Evolutionary conservation across 2,113 vertebrate species (phyloP).

Genomic region (Octodon degus): DNA sequence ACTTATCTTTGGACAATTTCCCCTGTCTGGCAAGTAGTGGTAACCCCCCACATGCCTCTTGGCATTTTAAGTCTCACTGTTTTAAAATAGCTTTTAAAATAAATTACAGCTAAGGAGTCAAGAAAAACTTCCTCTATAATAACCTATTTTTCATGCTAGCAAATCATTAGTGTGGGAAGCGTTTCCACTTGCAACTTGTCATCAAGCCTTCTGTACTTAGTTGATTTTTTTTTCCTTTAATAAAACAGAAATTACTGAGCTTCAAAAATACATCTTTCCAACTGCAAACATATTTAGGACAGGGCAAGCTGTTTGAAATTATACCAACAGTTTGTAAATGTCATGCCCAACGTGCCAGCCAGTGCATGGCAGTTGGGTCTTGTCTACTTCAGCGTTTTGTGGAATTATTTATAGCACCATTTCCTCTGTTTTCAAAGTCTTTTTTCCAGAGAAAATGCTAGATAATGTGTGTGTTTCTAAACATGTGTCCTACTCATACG

Average conservation of each 20-base stretch:
- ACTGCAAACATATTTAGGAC: conserved; percentile 79
- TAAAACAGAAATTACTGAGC: conserved; percentile 77
- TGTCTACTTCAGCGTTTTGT: conserved; percentile 64
- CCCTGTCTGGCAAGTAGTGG: conserved; percentile 61
- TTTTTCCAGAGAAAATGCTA: conserved; percentile 62
- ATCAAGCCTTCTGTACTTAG: conserved; percentile 61
- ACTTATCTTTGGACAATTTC: conserved; percentile 73
- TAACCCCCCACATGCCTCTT: conserved; percentile 63
- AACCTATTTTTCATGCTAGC: conserved; percentile 62
- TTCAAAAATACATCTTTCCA: conserved; percentile 71
- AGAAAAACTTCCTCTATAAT: conserved; percentile 63
- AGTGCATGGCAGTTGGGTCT: conserved; percentile 70
- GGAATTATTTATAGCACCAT: conserved; percentile 74
- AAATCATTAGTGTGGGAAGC: conserved; percentile 48
- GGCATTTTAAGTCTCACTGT: conserved; percentile 68
- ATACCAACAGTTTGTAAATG: conserved; percentile 77
- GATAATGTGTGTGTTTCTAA: conserved; percentile 51
- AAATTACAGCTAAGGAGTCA: conserved; percentile 68
- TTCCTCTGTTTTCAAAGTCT: conserved; percentile 69
- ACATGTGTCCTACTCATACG: conserved; percentile 50
- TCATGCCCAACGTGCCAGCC: conserved; percentile 72
- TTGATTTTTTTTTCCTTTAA: conserved; percentile 68
- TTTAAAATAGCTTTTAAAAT: conserved; percentile 77
- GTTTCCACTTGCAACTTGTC: conserved; percentile 63
- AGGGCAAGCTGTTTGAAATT: conserved; percentile 80